Conservation (phyloP, 53 echinoderm and acorn worm genomes). For the Crossaster papposus region DNA sequence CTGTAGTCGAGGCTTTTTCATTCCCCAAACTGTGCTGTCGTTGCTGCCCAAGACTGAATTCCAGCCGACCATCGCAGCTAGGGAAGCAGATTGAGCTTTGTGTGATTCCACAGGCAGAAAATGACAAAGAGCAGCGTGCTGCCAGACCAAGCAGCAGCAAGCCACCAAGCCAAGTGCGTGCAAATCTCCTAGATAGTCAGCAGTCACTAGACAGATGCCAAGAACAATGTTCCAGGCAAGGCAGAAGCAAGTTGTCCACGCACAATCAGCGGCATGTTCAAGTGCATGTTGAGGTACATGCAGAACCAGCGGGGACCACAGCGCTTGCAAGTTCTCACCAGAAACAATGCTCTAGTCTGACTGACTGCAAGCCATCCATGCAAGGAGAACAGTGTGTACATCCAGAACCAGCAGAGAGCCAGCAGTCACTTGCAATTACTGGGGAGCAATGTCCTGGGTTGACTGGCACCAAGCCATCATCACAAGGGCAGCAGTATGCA, state of each 20-base stretch:
- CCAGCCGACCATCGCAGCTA: neutral
- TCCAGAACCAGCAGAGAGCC: conserved; percentile 1
- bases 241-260: neutral
- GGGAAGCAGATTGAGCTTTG: neutral
- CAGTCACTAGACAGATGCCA: neutral
- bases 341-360: neutral
- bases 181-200: neutral
- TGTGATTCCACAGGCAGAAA: neutral
- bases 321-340: neutral
- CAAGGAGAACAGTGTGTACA: neutral
- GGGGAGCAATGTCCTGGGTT: neutral
- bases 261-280: neutral
- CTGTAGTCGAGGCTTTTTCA: neutral
- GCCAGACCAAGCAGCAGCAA: neutral
- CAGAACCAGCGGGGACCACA: neutral
- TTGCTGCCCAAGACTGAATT: neutral
- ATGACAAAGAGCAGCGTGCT: neutral
- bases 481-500: neutral
- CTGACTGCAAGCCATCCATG: neutral
- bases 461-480: neutral
- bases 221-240: neutral
- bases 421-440: neutral
- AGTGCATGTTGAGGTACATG: neutral
- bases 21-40: neutral
- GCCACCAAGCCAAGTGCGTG: neutral